Percentiles rank a stretch among this genome's conserved stretches.
These are phyloP conservation scores for Rotaria sp. DNA, from an alignment of 2,888 invertebrate genomes.

Conservation along the genomic window DNA sequence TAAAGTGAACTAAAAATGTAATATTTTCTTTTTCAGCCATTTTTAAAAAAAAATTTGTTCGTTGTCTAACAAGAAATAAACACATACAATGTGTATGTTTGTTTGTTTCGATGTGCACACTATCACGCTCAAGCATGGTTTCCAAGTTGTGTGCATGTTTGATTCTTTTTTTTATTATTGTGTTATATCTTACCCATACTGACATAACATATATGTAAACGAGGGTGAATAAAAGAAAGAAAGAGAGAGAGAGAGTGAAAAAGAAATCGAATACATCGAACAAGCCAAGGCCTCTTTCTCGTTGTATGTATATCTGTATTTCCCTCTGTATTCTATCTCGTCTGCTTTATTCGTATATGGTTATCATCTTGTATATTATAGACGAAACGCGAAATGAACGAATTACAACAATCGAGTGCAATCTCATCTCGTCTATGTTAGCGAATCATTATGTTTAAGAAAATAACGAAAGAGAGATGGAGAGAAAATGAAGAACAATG, in stretches of 20 bases:
- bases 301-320: neutral
- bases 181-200: neutral
- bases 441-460: neutral
- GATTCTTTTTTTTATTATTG: slow-evolving; percentile 4
- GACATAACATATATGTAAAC: neutral
- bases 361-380: neutral
- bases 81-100: neutral
- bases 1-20: neutral
- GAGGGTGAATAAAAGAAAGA: neutral
- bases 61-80: slow-evolving; percentile 24
- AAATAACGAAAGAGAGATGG: neutral
- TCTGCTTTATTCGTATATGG: neutral
- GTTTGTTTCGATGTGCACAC: slow-evolving; percentile 18
- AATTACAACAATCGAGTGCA: neutral
- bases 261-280: slow-evolving; percentile 12
- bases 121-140: neutral
- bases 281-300: neutral
- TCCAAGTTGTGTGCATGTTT: slow-evolving; percentile 4
- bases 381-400: neutral
- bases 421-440: neutral
- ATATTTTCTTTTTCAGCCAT: neutral
- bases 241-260: neutral
- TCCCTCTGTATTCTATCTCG: neutral
- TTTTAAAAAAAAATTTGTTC: neutral
- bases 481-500: neutral